These are phyloP conservation scores for Pseudochirops corinnae DNA, from an alignment of 2,797 vertebrate species.

Conservation along the genomic window DNA sequence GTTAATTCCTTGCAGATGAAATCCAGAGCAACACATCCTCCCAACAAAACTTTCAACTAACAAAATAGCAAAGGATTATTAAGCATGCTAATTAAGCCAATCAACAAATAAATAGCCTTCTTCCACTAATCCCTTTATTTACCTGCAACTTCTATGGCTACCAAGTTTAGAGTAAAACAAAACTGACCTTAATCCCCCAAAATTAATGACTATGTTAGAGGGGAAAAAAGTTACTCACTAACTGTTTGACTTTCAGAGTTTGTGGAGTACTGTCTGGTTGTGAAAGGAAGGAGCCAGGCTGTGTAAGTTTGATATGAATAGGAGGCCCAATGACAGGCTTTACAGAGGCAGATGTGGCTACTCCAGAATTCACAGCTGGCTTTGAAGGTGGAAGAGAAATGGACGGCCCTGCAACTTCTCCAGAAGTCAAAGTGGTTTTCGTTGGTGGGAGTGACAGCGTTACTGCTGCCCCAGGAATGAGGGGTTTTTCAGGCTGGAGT, in stretches of 20 bases:
- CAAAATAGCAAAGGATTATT: constrained; percentile 34
- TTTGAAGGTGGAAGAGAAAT: constrained; percentile 70
- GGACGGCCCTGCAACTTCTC: constrained; percentile 64
- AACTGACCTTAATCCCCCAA: not conserved
- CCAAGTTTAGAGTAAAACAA: constrained; percentile 33
- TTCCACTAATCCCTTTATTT: constrained; percentile 48
- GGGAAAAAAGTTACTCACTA: constrained; percentile 85
- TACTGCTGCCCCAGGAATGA: constrained; percentile 61
- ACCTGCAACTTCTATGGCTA: constrained; percentile 8
- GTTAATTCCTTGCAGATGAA: not conserved
- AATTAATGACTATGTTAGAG: constrained; percentile 1
- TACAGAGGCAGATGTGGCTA: constrained; percentile 36
- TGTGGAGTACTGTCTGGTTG: constrained; percentile 80
- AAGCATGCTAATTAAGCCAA: not conserved
- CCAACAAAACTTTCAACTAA: constrained; percentile 45
- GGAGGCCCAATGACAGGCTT: constrained; percentile 66
- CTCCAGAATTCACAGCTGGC: constrained; percentile 47
- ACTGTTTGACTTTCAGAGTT: constrained; percentile 83
- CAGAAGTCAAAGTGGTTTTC: constrained; percentile 56
- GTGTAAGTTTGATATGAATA: constrained; percentile 77
- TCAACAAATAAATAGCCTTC: constrained; percentile 32
- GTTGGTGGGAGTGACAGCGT: constrained; percentile 63
- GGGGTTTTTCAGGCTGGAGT: constrained; percentile 68
- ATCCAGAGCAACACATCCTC: constrained; percentile 2
- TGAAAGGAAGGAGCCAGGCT: constrained; percentile 51